phyloP scores from a whole-genome alignment of 2,888 invertebrate genomes.

The Ectemnius lituratus region DNA sequence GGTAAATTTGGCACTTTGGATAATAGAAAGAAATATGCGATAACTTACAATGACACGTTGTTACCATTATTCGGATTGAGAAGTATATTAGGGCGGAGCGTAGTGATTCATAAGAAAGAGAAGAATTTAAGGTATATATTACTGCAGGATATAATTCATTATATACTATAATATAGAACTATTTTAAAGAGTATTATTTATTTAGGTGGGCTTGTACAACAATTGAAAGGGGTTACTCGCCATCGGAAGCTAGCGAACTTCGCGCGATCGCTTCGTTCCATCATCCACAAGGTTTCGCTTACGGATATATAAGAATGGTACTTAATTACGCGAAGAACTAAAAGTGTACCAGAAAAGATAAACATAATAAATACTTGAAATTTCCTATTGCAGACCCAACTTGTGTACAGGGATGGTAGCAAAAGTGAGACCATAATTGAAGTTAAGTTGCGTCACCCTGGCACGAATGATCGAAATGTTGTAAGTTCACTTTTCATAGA shows the following conservation, averaged over 20 bases:
- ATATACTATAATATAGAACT: not conserved
- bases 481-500: slow-evolving; percentile 76
- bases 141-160: too few species aligned
- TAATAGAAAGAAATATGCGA: slow-evolving; percentile 81
- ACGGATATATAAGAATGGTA: slow-evolving; percentile 91
- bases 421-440: slow-evolving; percentile 94
- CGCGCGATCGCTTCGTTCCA: slow-evolving; percentile 95
- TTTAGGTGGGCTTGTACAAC: slow-evolving; percentile 90
- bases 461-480: slow-evolving; percentile 89
- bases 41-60: slow-evolving; percentile 88
- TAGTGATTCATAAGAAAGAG: slow-evolving; percentile 88
- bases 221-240: slow-evolving; percentile 91
- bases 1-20: slow-evolving; percentile 91
- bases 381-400: slow-evolving; percentile 83
- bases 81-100: slow-evolving; percentile 91
- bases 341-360: not conserved
- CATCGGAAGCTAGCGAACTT: slow-evolving; percentile 91
- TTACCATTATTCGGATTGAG: slow-evolving; percentile 89
- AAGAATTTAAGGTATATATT: slow-evolving; percentile 71
- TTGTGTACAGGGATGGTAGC: slow-evolving; percentile 91
- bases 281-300: slow-evolving; percentile 90
- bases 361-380: slow-evolving; percentile 5
- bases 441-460: slow-evolving; percentile 92
- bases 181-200: slow-evolving; percentile 62
- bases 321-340: slow-evolving; percentile 17